phyloP scores from a whole-genome alignment of 1,140 invertebrate genomes.

The Drosophila tropicalis region DNA sequence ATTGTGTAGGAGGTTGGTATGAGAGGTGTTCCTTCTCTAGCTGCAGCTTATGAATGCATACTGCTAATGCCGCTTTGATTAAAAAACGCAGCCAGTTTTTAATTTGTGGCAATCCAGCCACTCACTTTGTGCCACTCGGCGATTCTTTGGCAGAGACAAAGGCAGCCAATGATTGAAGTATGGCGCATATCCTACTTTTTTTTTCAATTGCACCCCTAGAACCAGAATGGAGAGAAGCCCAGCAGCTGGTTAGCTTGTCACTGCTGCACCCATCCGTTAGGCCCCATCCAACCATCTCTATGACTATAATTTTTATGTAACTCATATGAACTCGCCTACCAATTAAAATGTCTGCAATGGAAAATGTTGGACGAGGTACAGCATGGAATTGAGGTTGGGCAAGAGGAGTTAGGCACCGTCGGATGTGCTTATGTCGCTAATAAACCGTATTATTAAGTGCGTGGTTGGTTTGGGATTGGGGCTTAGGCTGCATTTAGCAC shows the following conservation, averaged over 20 bases:
- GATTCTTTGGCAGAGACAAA: slow-evolving; percentile 69
- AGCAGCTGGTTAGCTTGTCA: slow-evolving; percentile 38
- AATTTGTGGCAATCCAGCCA: slow-evolving; percentile 68
- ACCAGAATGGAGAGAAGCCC: slow-evolving; percentile 9
- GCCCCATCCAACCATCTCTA: slow-evolving; percentile 43
- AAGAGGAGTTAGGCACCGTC: slow-evolving; percentile 45
- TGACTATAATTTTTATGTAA: slow-evolving; percentile 80
- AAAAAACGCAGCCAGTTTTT: slow-evolving; percentile 77
- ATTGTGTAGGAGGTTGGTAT: slow-evolving; percentile 30
- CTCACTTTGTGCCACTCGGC: slow-evolving; percentile 42
- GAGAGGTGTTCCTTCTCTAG: neutral
- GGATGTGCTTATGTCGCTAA: slow-evolving; percentile 82
- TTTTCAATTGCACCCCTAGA: slow-evolving; percentile 68
- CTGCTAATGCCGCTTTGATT: slow-evolving; percentile 77
- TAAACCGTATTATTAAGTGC: slow-evolving; percentile 81
- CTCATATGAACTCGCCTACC: slow-evolving; percentile 76
- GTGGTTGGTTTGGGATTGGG: slow-evolving; percentile 41
- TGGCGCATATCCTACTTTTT: slow-evolving; percentile 60
- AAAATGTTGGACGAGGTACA: slow-evolving; percentile 26
- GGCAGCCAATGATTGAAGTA: slow-evolving; percentile 80
- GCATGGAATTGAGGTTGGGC: neutral
- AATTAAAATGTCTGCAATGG: slow-evolving; percentile 78
- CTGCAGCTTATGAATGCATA: slow-evolving; percentile 27
- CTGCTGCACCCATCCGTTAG: slow-evolving; percentile 36
- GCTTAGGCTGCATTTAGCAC: slow-evolving; percentile 45